Base-by-base conservation (phyloP, 2,888 invertebrate species). In the Clunio marinus region DNA sequence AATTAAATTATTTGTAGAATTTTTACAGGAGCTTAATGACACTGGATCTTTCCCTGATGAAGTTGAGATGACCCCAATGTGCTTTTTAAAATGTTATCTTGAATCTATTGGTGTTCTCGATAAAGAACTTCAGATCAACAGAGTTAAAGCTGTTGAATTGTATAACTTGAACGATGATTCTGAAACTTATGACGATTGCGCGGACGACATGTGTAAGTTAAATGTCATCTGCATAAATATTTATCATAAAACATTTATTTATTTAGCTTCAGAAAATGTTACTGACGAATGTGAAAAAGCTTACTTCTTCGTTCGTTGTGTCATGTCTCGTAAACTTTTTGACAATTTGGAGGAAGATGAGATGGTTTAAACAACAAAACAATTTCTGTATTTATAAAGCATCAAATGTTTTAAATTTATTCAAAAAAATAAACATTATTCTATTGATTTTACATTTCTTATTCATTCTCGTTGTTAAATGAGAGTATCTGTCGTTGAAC, bases 31-130 rank as follows among this genome's bases (percentile, higher is more conserved):
- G 7, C 77, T 85, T 1, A 83, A 83, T 72, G 76, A 74, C 10
- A 83, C 80, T 20, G 85, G 84, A 13, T 81, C 80, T 62, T 81
- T 85, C 69, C 80, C 82, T 0, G 83, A 84, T 70, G 83, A 84
- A 74, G 80, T 78, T 2, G 83, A 84, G 59, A 80, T 75, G 73
- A 83, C 83, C 1, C 83, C 84, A 7, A 84, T 83, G 81, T 85
- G 85, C 71, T 85, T 78, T 71, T 73, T 85, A 5, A 80, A 82
- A 2, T 85, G 85, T 69, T 77, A 83, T 2, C 77, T 81, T 65
- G 81, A 82, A 72, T 82, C 78, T 20, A 74, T 79, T 0, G 80
- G 79, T 0, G 73, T 84, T 1, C 74, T 81, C 1, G 77, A 81
- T 0, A 75, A 78, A 13, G 81, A 81, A 13, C n/a, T 15, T 13